These are phyloP conservation scores for Lithosia quadra DNA, from an alignment of 2,888 invertebrate genomes.

Conservation along the genomic window DNA sequence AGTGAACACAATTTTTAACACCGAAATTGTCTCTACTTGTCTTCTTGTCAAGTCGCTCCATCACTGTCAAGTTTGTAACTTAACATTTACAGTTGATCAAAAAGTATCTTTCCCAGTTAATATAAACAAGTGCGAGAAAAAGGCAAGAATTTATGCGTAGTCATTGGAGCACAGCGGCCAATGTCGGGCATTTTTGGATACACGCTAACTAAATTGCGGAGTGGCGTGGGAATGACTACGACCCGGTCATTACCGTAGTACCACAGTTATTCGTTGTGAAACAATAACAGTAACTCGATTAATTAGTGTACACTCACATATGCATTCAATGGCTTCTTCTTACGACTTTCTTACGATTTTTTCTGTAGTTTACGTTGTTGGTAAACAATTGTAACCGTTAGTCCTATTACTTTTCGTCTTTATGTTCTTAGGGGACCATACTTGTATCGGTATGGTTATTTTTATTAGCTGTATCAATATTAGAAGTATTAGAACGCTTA, in stretches of 20 bases:
- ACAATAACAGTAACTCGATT: conserved; percentile 55
- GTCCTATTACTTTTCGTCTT: conserved; percentile 17
- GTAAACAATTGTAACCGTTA: conserved; percentile 40
- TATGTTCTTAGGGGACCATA: conserved; percentile 13
- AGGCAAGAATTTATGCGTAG: conserved; percentile 33
- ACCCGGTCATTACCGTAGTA: conserved; percentile 52
- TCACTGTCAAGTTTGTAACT: conserved; percentile 21
- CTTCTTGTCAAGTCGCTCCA: conserved; percentile 26
- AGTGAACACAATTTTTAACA: conserved; percentile 25
- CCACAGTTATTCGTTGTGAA: conserved; percentile 52
- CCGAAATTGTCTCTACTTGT: conserved; percentile 9
- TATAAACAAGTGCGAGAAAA: conserved; percentile 23
- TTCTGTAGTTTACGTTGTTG: conserved; percentile 34
- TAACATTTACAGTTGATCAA: not conserved
- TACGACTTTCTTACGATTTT: conserved; percentile 26
- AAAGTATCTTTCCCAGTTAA: conserved; percentile 31
- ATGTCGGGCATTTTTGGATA: conserved; percentile 54
- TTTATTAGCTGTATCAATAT: conserved; percentile 29
- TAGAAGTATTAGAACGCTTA: conserved; percentile 16
- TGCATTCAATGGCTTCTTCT: conserved; percentile 49
- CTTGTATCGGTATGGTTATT: conserved; percentile 31
- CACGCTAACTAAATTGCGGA: conserved; percentile 60
- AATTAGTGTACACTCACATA: conserved; percentile 54
- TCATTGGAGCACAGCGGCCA: conserved; percentile 48
- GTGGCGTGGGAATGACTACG: conserved; percentile 59